These are phyloP conservation scores for Elgaria multicarinata DNA, from an alignment of 2,113 vertebrate genomes.

Conservation along the genomic window DNA sequence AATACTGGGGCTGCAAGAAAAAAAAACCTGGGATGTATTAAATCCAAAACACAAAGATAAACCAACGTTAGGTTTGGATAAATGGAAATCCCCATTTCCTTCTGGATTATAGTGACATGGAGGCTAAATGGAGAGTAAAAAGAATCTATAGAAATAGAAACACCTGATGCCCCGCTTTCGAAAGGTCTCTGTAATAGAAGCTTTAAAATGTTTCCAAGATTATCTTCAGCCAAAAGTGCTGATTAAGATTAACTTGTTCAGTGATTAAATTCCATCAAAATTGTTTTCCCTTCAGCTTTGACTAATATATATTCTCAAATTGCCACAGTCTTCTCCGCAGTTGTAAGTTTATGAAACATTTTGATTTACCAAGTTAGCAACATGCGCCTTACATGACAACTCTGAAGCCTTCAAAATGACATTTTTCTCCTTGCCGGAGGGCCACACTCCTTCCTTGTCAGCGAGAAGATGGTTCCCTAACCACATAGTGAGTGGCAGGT, in stretches of 20 bases:
- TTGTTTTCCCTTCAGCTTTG: not conserved
- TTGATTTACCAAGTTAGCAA: conserved; percentile 43
- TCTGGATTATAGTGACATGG: not conserved
- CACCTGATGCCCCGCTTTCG: not conserved
- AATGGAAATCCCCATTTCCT: not conserved
- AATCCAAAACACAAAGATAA: not conserved
- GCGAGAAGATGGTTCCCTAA: conserved; percentile 19
- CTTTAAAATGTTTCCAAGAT: not conserved
- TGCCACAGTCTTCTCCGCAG: not conserved
- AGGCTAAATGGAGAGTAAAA: not conserved
- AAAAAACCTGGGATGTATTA: no score
- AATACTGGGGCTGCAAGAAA: not conserved
- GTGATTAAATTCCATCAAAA: not conserved
- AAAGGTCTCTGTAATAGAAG: not conserved
- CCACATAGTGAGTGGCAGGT: not conserved
- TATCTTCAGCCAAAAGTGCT: not conserved
- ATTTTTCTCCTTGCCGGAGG: conserved; percentile 1
- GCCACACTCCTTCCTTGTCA: conserved; percentile 15
- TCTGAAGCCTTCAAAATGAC: conserved; percentile 30
- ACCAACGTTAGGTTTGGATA: not conserved
- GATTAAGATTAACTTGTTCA: not conserved
- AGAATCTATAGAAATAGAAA: not conserved
- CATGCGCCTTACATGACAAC: conserved; percentile 47
- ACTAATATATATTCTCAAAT: not conserved
- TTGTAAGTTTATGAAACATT: not conserved